phyloP scores from a whole-genome alignment of 2,797 vertebrate species.

The Balearica regulorum region DNA sequence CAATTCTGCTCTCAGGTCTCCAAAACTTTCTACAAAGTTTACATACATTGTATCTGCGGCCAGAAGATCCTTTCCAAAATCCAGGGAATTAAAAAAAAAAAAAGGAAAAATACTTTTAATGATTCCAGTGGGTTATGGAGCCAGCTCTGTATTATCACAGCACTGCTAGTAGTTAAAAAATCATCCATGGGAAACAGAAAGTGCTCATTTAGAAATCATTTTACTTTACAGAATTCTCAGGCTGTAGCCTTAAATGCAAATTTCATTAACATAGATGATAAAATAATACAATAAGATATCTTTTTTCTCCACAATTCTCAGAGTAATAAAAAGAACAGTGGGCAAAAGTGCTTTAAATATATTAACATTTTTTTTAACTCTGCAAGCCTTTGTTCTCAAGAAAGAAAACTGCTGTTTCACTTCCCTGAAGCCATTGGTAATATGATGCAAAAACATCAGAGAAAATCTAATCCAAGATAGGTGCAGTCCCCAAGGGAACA shows the following conservation, averaged over 20 bases:
- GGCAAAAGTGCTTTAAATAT: conserved; percentile 70
- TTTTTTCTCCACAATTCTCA: conserved; percentile 53
- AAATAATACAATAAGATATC: conserved; percentile 60
- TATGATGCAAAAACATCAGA: conserved; percentile 81
- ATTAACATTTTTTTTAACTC: conserved; percentile 65
- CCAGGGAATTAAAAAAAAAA: neutral
- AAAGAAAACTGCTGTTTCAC: conserved; percentile 74
- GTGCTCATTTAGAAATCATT: neutral
- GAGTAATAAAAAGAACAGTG: conserved; percentile 66
- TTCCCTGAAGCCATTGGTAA: conserved; percentile 82
- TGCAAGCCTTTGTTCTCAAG: conserved; percentile 77
- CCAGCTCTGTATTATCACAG: neutral
- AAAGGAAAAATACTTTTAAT: neutral
- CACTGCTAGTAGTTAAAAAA: neutral
- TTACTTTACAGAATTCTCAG: neutral
- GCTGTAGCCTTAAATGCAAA: conserved; percentile 48
- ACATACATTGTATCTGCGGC: neutral
- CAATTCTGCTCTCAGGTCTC: neutral
- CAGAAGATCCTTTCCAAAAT: neutral
- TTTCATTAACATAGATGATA: conserved; percentile 46
- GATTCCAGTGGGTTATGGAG: neutral
- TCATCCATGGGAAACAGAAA: neutral
- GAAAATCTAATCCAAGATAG: conserved; percentile 79
- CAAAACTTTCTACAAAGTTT: neutral
- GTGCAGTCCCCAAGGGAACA: conserved; percentile 76